These are phyloP conservation scores for Catagonus wagneri DNA, from an alignment of 2,113 vertebrate species.

Conservation along the genomic window DNA sequence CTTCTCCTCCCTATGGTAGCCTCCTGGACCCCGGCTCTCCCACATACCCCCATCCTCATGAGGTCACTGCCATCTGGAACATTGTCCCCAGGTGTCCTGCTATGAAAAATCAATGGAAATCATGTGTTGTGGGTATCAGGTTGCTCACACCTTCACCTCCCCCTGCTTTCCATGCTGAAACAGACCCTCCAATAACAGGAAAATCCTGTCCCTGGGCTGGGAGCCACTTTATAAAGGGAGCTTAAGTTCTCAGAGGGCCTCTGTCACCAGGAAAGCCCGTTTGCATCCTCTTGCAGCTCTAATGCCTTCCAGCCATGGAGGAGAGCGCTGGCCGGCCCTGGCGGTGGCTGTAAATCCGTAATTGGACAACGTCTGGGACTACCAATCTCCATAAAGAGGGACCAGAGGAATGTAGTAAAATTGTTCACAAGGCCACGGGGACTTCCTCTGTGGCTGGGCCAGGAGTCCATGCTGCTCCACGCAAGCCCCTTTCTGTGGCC, in stretches of 20 bases:
- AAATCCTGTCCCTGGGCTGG: background rate
- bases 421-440: constrained; percentile 77
- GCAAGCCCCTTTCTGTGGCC: background rate
- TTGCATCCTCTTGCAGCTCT: background rate
- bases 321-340: background rate
- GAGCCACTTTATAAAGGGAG: background rate
- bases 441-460: constrained; percentile 58
- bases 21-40: background rate
- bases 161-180: background rate
- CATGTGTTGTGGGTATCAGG: rapidly evolving
- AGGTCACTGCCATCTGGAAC: rapidly evolving
- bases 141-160: background rate
- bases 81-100: rapidly evolving
- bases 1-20: background rate
- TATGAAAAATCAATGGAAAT: background rate
- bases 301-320: background rate
- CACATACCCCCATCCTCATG: rapidly evolving
- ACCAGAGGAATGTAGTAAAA: constrained; percentile 83
- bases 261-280: background rate
- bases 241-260: background rate
- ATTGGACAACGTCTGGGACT: constrained; percentile 81
- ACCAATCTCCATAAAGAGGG: constrained; percentile 75
- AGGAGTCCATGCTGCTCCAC: background rate
- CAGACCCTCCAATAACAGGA: background rate
- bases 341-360: constrained; percentile 76